Base-by-base conservation (phyloP, 2,113 vertebrate genomes). In the Elgaria multicarinata region DNA sequence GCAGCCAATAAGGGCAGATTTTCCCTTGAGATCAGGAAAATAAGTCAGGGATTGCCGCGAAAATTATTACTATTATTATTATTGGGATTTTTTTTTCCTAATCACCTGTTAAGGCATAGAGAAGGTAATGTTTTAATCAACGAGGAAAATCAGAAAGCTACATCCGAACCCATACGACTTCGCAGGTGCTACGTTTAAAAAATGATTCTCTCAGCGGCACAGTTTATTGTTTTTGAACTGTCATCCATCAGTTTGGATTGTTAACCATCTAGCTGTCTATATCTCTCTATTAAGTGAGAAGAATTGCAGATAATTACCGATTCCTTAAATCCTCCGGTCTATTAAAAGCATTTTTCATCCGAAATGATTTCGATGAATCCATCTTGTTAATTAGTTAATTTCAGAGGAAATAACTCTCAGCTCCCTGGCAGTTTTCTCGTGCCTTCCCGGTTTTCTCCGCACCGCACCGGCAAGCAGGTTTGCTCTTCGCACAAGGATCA, bases 351-450 rank as follows among this genome's bases (percentile, higher is more conserved):
- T 93, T 93, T 93, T 81, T 91, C 2, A 22, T 64, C 24, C 2
- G 18, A 64, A 94, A 90, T 87, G 0, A 20, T 91, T 92, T 87
- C 74, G 86, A 26, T 78, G 62, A 84, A 90, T 46, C 93, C 55
- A 36, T 93, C 93, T 90, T 55, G 3, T 89, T 83, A 89, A 89
- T 92, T 86, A 83, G 87, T 90, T 77, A 78, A 91, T 94, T 92
- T 92, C 4, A 2, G 82, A 69, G 85, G 84, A 87, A 89, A 74
- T 72, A 46, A 26, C 22, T 71, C 87, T 89, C 13, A 83, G 76
- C 58, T 90, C 50, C 36, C 33, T 58, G 53, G 36, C 82, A 72
- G 77, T 89, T 91, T 82, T 42, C 10, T 92, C 82, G 78, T 39
- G 20, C n/a, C 0, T 86, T 67, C 6, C 20, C 71, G 8, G 4